phyloP scores from a whole-genome alignment of 1,140 invertebrate genomes.

The Elymnias hypermnestra region DNA sequence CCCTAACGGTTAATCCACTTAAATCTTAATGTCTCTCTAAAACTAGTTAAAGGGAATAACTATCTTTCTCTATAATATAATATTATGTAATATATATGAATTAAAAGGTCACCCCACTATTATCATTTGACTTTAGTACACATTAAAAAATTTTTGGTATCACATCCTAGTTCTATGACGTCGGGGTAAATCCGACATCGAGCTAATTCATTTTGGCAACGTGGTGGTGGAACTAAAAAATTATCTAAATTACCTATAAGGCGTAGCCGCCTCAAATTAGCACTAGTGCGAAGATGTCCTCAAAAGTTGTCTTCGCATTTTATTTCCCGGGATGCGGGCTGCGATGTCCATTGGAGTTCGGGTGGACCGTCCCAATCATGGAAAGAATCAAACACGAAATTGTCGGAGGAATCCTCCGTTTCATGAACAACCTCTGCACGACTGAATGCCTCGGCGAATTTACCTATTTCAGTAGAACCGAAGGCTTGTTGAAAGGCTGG shows the following conservation, averaged over 20 bases:
- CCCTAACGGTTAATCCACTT: conserved; percentile 35
- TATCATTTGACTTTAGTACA: conserved; percentile 52
- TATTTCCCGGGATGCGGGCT: conserved; percentile 52
- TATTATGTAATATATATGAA: conserved; percentile 56
- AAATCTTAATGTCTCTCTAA: conserved; percentile 50
- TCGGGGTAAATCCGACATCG: conserved; percentile 40
- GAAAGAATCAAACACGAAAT: conserved; percentile 55
- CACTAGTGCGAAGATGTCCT: conserved; percentile 38
- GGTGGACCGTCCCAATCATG: conserved; percentile 56
- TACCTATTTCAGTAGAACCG: conserved; percentile 86
- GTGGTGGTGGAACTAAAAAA: conserved; percentile 67
- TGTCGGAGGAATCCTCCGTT: conserved; percentile 46
- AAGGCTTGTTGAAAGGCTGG: conserved; percentile 87
- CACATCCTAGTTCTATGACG: conserved; percentile 64
- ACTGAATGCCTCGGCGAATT: conserved; percentile 79
- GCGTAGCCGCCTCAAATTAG: conserved; percentile 49
- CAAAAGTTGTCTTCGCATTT: conserved; percentile 69
- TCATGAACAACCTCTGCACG: conserved; percentile 55
- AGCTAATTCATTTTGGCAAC: conserved; percentile 67
- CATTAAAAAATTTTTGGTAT: conserved; percentile 60
- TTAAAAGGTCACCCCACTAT: conserved; percentile 68
- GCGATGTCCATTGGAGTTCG: conserved; percentile 56
- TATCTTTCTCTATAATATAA: conserved; percentile 51
- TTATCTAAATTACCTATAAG: conserved; percentile 65
- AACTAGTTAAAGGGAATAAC: conserved; percentile 68